Base-by-base conservation (phyloP, 2,113 vertebrate species). In the Uropsilus gracilis region DNA sequence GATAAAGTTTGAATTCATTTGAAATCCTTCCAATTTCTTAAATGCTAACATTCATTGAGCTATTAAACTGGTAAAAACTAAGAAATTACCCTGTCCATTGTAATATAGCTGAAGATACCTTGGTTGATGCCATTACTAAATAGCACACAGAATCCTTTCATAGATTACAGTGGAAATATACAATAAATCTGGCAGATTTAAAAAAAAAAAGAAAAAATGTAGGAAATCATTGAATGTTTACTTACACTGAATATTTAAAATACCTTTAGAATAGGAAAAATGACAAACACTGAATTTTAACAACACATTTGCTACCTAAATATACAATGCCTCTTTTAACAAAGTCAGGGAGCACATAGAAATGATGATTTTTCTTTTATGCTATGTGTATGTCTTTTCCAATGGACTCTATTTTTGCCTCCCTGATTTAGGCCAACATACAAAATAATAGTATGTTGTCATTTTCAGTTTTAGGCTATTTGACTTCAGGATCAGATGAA, bases 371-470 rank as follows among this genome's bases (percentile, higher is more conserved):
- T 24, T n/a, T 11, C 22, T n/a, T 61, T 59, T 10, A 66, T 18
- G 88, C 13, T n/a, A 10, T 93, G 77, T 88, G 53, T 64, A 39
- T 4, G 39, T 57, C 22, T 0, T 2, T 96, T 66, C 63, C n/a
- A 53, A 7, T 14, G 59, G 37, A 64, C 13, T 64, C 44, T 11
- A 10, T 39, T 81, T 81, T 44, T 76, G 24, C 9, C 85, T 97
- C 18, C 78, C n/a, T 59, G 53, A 92, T 8, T 34, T 28, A 6
- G 1, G 22, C 22, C 75, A 83, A 96, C 86, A 46, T 30, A 50
- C 42, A 73, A 95, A 97, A 87, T 55, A 89, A 91, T 37, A 88
- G n/a, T 30, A 32, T 95, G 46, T 66, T 88, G 18, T 66, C 68
- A 26, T 46, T 64, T 87, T 94, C 59, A 94, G 37, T 73, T 89